These are phyloP conservation scores for Spisula solida DNA, from an alignment of 2,888 invertebrate species.

Conservation along the genomic window DNA sequence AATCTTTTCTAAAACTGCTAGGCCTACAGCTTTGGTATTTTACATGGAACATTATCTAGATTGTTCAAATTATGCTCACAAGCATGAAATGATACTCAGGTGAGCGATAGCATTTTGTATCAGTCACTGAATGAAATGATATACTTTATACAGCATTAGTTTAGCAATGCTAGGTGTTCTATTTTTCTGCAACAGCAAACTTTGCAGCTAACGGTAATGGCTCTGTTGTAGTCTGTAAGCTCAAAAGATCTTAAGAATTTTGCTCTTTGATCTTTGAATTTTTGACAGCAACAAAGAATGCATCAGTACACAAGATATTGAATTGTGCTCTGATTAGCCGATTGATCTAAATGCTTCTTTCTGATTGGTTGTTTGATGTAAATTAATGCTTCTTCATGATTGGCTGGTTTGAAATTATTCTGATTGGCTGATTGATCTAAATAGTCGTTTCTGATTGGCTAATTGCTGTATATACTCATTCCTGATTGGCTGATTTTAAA, in stretches of 20 bases:
- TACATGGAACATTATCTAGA: too few species aligned
- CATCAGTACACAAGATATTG: background rate
- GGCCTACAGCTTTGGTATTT: too few species aligned
- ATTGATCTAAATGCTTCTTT: background rate
- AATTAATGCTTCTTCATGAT: background rate
- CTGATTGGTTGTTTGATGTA: background rate
- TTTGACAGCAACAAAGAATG: background rate
- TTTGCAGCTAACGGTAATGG: background rate
- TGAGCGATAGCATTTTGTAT: too few species aligned
- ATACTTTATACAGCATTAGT: too few species aligned
- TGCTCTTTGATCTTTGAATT: background rate
- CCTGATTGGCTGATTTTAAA: background rate
- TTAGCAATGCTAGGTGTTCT: too few species aligned
- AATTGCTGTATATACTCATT: background rate
- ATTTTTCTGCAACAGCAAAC: too few species aligned
- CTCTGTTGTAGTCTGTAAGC: background rate
- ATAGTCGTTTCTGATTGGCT: background rate
- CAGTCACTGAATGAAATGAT: too few species aligned
- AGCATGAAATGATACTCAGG: too few species aligned
- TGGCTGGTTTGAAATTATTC: background rate
- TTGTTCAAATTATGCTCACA: too few species aligned
- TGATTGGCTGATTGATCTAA: background rate
- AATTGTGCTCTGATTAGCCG: background rate
- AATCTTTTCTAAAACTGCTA: too few species aligned
- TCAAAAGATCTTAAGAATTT: background rate